phyloP scores from a whole-genome alignment of 1,140 invertebrate species.

The Chymomyza costata region DNA sequence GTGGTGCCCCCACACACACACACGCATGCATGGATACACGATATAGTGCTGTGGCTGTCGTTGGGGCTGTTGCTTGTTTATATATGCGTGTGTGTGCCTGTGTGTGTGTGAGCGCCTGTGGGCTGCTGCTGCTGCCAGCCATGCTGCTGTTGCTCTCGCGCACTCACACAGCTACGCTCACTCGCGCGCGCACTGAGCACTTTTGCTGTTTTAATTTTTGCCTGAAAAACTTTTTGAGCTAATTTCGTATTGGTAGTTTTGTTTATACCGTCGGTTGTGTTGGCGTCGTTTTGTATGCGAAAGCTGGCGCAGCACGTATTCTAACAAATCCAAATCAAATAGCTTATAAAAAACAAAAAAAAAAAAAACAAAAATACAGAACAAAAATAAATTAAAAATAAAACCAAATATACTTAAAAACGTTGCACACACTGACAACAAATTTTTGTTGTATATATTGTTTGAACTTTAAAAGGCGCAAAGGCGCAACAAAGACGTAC shows the following conservation, averaged over 20 bases:
- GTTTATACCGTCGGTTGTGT: slow-evolving; percentile 61
- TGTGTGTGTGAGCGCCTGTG: no score
- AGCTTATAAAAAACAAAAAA: no score
- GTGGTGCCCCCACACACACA: slow-evolving; percentile 20
- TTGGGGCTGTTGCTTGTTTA: slow-evolving; percentile 11
- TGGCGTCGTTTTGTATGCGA: slow-evolving; percentile 60
- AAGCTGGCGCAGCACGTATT: slow-evolving; percentile 52
- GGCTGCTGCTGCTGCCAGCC: not conserved
- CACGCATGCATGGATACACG: slow-evolving; percentile 27
- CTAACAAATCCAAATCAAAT: slow-evolving; percentile 28
- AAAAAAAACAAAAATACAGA: no score
- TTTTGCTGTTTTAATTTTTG: slow-evolving; percentile 61
- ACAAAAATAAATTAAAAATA: no score
- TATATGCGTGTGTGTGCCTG: no score
- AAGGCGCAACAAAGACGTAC: no score
- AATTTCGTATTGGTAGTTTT: slow-evolving; percentile 62
- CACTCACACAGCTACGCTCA: slow-evolving; percentile 16
- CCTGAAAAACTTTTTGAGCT: slow-evolving; percentile 61
- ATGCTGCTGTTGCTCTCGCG: slow-evolving; percentile 2
- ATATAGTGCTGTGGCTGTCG: slow-evolving; percentile 38
- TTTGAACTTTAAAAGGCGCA: no score
- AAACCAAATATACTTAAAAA: no score
- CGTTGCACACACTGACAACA: no score
- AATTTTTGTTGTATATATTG: no score
- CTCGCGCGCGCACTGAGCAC: slow-evolving; percentile 44